Evolutionary conservation across 1,140 invertebrate species (phyloP), one percentile per base, ranked within the genome.

Genomic region (Prorops nasuta): DNA sequence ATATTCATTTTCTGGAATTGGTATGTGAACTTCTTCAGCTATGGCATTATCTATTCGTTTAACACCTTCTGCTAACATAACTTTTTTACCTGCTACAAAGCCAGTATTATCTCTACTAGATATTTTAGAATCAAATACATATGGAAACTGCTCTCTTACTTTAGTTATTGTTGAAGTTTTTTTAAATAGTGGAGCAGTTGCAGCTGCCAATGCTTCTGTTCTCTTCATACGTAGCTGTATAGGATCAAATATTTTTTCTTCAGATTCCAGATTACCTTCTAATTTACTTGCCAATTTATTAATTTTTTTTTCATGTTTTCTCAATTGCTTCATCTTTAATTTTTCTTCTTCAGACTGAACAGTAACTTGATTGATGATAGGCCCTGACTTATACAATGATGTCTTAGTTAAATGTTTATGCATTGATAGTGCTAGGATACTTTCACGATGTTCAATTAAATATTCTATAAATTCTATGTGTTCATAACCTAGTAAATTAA

Each of bases 11-110:
- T 87, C 85, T 50, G 83, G 84, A 12, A 89, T 82, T 1, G 95
- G 94, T 66, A 98, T 92, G 17, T 81, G 81, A 2, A 98, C 86
- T 81, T 98, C 91, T 73, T 97, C 93, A 67, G 85, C 92, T 47
- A 86, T 79, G 53, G 85, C 83, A 34, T 77, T 84, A 63, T 89
- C 83, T 32, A 84, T 86, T 55, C 88, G 83, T 18, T 81, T 72
- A 15, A 90, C 84, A 56, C 86, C 88, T 55, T 89, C 86, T 0
- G 94, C 91, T 9, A 98, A 71, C 22, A 87, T 73, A 50, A 96
- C 81, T 71, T 91, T 91, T 44, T 83, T 77, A 9, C 90, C 91
- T 15, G 86, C 85, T 36, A 96, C 84, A 61, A 86, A 92, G 32
- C 90, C 89, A 50, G 84, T 81, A 49, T 82, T 78, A 57, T 84